Evolutionary conservation across 2,113 vertebrate genomes (phyloP), one percentile per base, ranked within the genome.

Genomic region (Penelope pileata): DNA sequence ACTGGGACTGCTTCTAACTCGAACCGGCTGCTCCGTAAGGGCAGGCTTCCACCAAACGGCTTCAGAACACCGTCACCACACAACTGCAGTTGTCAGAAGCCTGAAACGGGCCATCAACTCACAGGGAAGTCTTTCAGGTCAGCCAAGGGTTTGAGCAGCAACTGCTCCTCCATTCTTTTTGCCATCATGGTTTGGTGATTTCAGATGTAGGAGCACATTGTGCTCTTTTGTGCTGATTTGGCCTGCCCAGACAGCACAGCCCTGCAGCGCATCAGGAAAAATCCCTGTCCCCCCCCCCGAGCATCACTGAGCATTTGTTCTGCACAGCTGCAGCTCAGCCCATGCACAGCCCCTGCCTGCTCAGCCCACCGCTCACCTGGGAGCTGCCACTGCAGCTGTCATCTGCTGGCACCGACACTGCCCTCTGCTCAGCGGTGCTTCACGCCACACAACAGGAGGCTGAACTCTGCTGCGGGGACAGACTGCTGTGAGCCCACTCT

Each of bases 321-420:
- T 76, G 43, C 11, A 12, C 24, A 45, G 27, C 22, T 38, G 40
- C 32, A 78, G 66, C 58, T 23, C 34, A 10, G 6, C 48, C 53
- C 12, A n/a, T 8, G 9, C 12, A 75, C 30, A n/a, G 10, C 7
- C 18, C 67, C 29, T 0, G 7, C 34, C 42, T 40, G 0, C 9
- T 16, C 64, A 59, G 56, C 14, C 22, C 12, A 7, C 29, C 60
- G 1, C 7, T 1, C 63, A 62, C 43, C 34, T 9, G 1, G 13
- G 23, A 58, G 1, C 51, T 2, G 9, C 47, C 72, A 14, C 67
- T 42, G 76, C 29, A 1, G 66, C 63, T 42, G 30, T 38, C 69
- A 6, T 59, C 56, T 70, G 10, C 69, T 48, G n/a, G 47, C 43
- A 51, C 51, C 60, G 0, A 0, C 58, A 76, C 72, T 0, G 11